phyloP scores from a whole-genome alignment of 2,797 vertebrate species.

The Spinus pinus region DNA sequence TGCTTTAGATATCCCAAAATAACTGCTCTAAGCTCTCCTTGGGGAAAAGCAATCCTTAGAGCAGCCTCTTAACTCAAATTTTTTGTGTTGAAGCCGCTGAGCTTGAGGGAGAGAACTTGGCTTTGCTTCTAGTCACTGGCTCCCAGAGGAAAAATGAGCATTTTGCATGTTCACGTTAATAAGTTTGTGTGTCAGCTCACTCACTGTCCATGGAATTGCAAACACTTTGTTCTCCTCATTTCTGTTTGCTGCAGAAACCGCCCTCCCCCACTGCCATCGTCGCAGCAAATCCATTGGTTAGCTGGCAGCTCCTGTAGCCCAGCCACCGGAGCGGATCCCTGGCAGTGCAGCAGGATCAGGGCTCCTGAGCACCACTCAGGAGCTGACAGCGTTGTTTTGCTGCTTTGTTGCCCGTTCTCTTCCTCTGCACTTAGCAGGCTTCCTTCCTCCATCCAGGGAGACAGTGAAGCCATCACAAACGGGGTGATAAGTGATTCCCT shows the following conservation, averaged over 20 bases:
- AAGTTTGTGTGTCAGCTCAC: conserved; percentile 1
- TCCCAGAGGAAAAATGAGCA: neutral
- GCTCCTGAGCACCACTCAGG: neutral
- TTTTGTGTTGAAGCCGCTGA: conserved; percentile 46
- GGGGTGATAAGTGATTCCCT: neutral
- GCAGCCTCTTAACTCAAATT: conserved; percentile 22
- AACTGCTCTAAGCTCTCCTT: conserved; percentile 70
- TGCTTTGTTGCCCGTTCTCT: neutral
- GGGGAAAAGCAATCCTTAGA: conserved; percentile 51
- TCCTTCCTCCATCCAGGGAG: conserved; percentile 13
- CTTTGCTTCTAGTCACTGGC: conserved; percentile 9
- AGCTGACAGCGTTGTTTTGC: neutral
- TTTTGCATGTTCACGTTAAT: conserved; percentile 16
- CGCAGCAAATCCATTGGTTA: neutral
- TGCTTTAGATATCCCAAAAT: conserved; percentile 73
- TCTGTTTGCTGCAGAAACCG: neutral
- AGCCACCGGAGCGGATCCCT: neutral
- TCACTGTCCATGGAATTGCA: neutral
- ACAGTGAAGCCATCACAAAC: neutral
- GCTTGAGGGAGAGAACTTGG: conserved; percentile 1
- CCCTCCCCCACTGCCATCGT: neutral
- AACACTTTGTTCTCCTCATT: neutral
- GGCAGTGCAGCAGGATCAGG: neutral
- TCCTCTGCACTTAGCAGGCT: neutral
- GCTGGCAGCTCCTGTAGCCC: neutral